phyloP scores from a whole-genome alignment of 2,797 vertebrate species.

The Poeciliopsis presidionis region DNA sequence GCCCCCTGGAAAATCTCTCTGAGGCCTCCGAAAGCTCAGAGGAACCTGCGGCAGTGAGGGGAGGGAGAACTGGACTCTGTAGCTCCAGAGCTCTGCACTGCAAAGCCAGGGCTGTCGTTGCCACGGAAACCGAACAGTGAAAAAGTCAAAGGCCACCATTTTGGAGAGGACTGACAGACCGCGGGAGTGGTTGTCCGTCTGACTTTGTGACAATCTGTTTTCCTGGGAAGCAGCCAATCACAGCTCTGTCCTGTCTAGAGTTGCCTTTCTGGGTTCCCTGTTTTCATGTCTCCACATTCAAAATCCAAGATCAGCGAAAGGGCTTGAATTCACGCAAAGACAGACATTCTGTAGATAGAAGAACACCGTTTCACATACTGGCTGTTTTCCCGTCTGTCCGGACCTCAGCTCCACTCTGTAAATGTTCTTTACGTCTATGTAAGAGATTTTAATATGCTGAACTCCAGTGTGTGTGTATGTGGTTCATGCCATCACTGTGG shows the following conservation, averaged over 20 bases:
- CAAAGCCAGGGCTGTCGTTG: slow-evolving; percentile 71
- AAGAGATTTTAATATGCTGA: slow-evolving; percentile 46
- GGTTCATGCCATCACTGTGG: slow-evolving; percentile 26
- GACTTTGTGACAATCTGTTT: slow-evolving; percentile 82
- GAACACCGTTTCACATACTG: slow-evolving; percentile 47
- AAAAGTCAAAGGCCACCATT: slow-evolving; percentile 39
- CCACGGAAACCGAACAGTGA: slow-evolving; percentile 74
- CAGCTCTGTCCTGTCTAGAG: slow-evolving; percentile 61
- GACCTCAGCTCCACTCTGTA: slow-evolving; percentile 59
- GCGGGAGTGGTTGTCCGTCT: slow-evolving; percentile 72
- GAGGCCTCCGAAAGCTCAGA: slow-evolving; percentile 33
- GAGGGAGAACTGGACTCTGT: slow-evolving; percentile 59
- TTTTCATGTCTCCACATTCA: slow-evolving; percentile 37
- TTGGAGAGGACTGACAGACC: slow-evolving; percentile 62
- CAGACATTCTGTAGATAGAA: slow-evolving; percentile 68
- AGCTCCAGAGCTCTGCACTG: slow-evolving; percentile 38
- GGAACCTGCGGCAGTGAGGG: slow-evolving; percentile 23
- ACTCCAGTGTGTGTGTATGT: slow-evolving; percentile 18
- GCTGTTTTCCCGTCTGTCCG: slow-evolving; percentile 59
- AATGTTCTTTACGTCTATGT: slow-evolving; percentile 48
- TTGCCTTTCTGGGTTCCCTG: slow-evolving; percentile 66
- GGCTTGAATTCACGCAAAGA: slow-evolving; percentile 77
- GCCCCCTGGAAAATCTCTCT: slow-evolving; percentile 51
- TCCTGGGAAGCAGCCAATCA: slow-evolving; percentile 59
- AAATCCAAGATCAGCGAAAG: slow-evolving; percentile 64